Conservation (phyloP, 2,888 invertebrate genomes). For the Plagodis dolabraria region DNA sequence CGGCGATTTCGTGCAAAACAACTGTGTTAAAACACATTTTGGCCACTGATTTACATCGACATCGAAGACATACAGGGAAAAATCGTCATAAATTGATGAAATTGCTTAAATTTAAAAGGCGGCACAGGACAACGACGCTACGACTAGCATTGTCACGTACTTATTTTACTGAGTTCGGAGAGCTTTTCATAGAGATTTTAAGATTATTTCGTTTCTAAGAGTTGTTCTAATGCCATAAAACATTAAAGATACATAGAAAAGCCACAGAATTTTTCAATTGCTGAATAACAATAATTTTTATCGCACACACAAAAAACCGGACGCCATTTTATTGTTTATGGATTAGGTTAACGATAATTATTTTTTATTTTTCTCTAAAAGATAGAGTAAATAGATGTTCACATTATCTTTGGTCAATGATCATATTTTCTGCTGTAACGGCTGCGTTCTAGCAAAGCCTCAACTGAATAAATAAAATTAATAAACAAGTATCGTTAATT, state of each 20-base stretch:
- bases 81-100: conserved; percentile 60
- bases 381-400: too few species aligned
- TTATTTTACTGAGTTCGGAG: conserved; percentile 52
- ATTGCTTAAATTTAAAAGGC: conserved; percentile 72
- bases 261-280: conserved; percentile 52
- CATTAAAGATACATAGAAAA: conserved; percentile 41
- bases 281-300: conserved; percentile 77
- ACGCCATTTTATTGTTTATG: conserved; percentile 85
- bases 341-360: conserved; percentile 32
- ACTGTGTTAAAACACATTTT: conserved; percentile 48
- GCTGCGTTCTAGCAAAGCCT: too few species aligned
- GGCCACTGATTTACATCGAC: conserved; percentile 38
- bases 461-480: too few species aligned
- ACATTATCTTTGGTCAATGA: too few species aligned
- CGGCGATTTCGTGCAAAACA: conserved; percentile 42
- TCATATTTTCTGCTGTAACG: too few species aligned
- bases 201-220: conserved; percentile 47
- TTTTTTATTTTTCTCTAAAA: too few species aligned
- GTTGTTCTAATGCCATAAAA: conserved; percentile 40
- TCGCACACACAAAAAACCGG: conserved; percentile 83
- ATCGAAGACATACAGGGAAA: conserved; percentile 47
- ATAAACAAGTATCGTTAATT: too few species aligned
- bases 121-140: conserved; percentile 79
- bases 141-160: conserved; percentile 71
- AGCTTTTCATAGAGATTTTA: conserved; percentile 42